Conservation (phyloP, 2,888 invertebrate genomes). For the Hirudinaria manillensis region DNA sequence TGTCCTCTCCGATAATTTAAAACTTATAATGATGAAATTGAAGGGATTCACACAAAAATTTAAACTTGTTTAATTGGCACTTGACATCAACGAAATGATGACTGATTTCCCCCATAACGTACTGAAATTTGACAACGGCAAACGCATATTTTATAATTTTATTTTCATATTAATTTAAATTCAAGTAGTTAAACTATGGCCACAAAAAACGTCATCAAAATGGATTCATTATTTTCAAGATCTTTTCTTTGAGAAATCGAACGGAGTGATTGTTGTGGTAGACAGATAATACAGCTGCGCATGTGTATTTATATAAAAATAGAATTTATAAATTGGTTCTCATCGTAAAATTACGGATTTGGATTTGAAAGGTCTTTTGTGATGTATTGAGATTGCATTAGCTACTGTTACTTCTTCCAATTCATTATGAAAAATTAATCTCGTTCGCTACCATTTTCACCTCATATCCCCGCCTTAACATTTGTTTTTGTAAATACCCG, state of each 20-base stretch:
- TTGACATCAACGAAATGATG: no score
- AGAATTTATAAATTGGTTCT: slow-evolving; percentile 7
- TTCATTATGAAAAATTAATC: slow-evolving; percentile 10
- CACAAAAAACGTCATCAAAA: slow-evolving; percentile 16
- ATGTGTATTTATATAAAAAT: slow-evolving; percentile 10
- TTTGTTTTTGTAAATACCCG: slow-evolving; percentile 4
- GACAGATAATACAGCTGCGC: slow-evolving; percentile 5
- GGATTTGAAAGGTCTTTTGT: no score
- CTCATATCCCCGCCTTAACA: not conserved
- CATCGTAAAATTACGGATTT: not conserved
- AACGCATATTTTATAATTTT: no score
- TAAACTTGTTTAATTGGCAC: no score
- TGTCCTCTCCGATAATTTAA: no score
- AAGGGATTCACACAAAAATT: no score
- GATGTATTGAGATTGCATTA: no score
- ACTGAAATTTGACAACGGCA: no score
- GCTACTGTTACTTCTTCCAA: not conserved
- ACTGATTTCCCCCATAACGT: no score
- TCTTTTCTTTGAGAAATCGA: slow-evolving; percentile 16
- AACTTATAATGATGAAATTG: no score
- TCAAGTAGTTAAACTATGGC: not conserved
- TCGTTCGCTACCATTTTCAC: slow-evolving; percentile 11
- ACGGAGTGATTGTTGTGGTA: slow-evolving; percentile 13
- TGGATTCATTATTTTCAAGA: slow-evolving; percentile 14
- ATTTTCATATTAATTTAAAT: no score